Evolutionary conservation across 1,140 invertebrate genomes (phyloP).

Genomic region (Nasonia vitripennis): DNA sequence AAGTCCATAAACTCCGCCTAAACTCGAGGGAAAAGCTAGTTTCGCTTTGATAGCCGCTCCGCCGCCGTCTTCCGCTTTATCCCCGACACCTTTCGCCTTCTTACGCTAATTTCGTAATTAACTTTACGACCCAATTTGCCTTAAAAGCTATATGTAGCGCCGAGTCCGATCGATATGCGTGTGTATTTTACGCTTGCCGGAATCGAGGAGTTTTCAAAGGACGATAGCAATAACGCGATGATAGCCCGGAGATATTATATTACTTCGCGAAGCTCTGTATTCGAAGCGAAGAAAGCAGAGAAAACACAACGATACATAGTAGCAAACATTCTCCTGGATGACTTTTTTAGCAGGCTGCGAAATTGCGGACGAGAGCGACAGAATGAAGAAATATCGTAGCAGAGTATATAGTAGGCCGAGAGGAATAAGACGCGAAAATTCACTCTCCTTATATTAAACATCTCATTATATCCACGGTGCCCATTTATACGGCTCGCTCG

Average conservation of each 20-base stretch:
- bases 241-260: not conserved
- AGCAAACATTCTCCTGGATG: too few relatives aligned
- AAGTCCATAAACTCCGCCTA: constrained; percentile 12
- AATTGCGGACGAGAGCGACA: too few relatives aligned
- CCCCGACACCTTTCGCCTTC: not conserved
- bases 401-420: not conserved
- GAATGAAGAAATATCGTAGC: too few relatives aligned
- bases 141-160: not conserved
- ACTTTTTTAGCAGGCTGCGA: too few relatives aligned
- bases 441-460: constrained; percentile 43
- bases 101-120: constrained; percentile 37
- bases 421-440: not conserved
- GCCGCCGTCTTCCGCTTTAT: not conserved
- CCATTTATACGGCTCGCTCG: constrained; percentile 2
- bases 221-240: too few relatives aligned
- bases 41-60: not conserved
- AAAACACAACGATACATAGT: too few relatives aligned
- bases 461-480: constrained; percentile 18
- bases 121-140: not conserved
- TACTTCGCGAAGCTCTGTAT: too few relatives aligned
- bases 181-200: too few relatives aligned
- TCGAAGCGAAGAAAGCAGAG: too few relatives aligned
- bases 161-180: not conserved
- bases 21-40: not conserved
- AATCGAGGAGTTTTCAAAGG: too few relatives aligned